phyloP scores from a whole-genome alignment of 2,888 invertebrate genomes.

The Sceliomorpha sp. region DNA sequence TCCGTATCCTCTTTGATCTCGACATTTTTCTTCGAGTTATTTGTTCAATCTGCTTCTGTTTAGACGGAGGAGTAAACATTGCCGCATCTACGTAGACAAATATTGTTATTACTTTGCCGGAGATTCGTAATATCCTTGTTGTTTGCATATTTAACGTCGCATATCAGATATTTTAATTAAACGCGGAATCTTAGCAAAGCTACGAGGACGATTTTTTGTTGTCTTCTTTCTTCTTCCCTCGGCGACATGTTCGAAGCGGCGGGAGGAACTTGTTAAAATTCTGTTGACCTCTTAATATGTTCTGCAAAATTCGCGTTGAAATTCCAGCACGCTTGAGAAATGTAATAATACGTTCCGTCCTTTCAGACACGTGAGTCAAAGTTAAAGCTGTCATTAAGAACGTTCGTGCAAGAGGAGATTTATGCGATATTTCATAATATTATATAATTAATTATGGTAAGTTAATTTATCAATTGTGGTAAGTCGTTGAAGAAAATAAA shows the following conservation, averaged over 20 bases:
- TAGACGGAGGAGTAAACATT: neutral
- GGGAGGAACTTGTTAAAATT: constrained; percentile 40
- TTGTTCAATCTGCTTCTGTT: neutral
- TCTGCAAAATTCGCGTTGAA: constrained; percentile 39
- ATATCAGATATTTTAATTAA: constrained; percentile 37
- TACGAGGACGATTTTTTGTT: constrained; percentile 18
- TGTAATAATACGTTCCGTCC: constrained; percentile 35
- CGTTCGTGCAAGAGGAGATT: too few species aligned
- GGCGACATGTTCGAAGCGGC: constrained; percentile 25
- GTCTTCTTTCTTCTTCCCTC: constrained; percentile 5
- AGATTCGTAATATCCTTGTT: neutral
- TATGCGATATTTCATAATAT: too few species aligned
- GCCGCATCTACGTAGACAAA: neutral
- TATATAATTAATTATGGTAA: too few species aligned
- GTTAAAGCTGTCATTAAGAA: too few species aligned
- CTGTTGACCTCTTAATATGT: constrained; percentile 33
- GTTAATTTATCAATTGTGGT: too few species aligned
- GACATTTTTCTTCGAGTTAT: constrained; percentile 2
- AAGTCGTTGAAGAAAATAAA: too few species aligned
- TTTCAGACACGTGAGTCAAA: too few species aligned
- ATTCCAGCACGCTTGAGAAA: constrained; percentile 22
- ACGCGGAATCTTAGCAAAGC: constrained; percentile 32
- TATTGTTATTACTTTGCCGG: neutral
- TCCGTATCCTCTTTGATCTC: too few species aligned
- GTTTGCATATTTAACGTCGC: constrained; percentile 20